Evolutionary conservation across 2,888 invertebrate genomes (phyloP).

Genomic region (Pherbina coryleti): DNA sequence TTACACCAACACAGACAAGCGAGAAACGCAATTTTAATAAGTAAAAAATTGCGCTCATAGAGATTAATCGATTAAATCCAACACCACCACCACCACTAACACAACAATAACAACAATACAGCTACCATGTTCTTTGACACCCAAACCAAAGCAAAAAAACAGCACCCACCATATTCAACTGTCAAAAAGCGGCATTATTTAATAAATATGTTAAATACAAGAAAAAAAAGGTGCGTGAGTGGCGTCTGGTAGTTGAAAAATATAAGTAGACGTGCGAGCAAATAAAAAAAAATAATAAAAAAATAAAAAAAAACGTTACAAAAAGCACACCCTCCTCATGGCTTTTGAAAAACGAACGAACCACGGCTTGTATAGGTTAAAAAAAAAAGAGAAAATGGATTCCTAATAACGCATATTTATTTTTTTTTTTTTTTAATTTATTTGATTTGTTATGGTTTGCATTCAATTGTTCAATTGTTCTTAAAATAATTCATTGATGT

Average conservation of each 20-base stretch:
- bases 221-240: constrained; percentile 17
- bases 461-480: too few relatives aligned
- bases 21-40: constrained; percentile 53
- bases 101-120: constrained; percentile 24
- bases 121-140: constrained; percentile 39
- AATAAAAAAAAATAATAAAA: too few relatives aligned
- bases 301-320: neutral
- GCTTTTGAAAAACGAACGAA: too few relatives aligned
- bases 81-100: constrained; percentile 46
- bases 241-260: neutral
- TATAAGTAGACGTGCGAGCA: neutral
- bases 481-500: too few relatives aligned
- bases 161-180: neutral
- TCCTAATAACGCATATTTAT: too few relatives aligned
- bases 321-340: neutral
- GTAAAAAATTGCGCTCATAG: neutral
- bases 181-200: neutral
- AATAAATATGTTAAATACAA: too few relatives aligned
- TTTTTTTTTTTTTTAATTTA: too few relatives aligned
- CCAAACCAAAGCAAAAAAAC: constrained; percentile 34
- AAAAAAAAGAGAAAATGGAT: too few relatives aligned
- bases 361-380: too few relatives aligned
- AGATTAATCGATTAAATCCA: constrained; percentile 46
- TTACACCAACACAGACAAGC: constrained; percentile 53
- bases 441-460: too few relatives aligned